phyloP scores from a whole-genome alignment of 2,113 vertebrate species.

The human region GRCh38 chr11:20798501-20799000 shows the following conservation, averaged over 20 bases:
- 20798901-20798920: not conserved
- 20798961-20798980: not conserved
- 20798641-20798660: not conserved
- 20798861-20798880: not conserved
- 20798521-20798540: conserved; percentile 53
- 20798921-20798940: not conserved
- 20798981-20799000: not conserved
- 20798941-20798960: not conserved
- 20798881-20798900: not conserved
- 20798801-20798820: not conserved
- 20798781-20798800: not conserved
- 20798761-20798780: not conserved
- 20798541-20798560: conserved; percentile 4
- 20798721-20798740: not conserved
- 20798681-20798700: not conserved
- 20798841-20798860: not conserved
- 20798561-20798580: not conserved
- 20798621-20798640: not conserved
- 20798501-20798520: conserved; percentile 66
- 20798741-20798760: not conserved
- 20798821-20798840: not conserved
- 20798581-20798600: not conserved
- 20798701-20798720: not conserved
- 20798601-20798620: not conserved
- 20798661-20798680: not conserved